Evolutionary conservation across 2,797 vertebrate species (phyloP).

Genomic region (Octomys mimax): DNA sequence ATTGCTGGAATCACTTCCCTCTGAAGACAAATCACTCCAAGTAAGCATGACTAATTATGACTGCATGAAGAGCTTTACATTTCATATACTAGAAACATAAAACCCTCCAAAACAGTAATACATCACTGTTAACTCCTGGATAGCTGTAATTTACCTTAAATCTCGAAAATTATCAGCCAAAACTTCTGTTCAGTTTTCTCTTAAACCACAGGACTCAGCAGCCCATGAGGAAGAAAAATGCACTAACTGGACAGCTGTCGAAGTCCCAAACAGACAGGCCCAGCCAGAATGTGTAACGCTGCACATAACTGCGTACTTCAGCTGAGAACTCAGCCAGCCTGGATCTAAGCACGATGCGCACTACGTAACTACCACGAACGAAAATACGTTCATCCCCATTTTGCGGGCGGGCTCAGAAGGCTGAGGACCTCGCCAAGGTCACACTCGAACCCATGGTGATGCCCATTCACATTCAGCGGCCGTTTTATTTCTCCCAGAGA

Average conservation of each 20-base stretch:
- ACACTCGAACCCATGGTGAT: not conserved
- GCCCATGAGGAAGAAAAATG: not conserved
- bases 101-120: not conserved
- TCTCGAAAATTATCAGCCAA: constrained; percentile 13
- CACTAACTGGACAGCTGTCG: not conserved
- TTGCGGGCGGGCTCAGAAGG: not conserved
- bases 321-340: not conserved
- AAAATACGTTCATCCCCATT: constrained; percentile 15
- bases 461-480: not conserved
- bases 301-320: not conserved
- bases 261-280: not conserved
- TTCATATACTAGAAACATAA: not conserved
- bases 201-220: not conserved
- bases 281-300: not conserved
- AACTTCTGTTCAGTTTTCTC: not conserved
- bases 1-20: not conserved
- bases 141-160: not conserved
- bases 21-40: constrained; percentile 27
- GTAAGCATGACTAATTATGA: not conserved
- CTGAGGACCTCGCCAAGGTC: constrained; percentile 52
- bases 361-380: constrained; percentile 54
- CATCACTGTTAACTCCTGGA: not conserved
- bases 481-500: not conserved
- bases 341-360: not conserved
- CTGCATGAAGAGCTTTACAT: not conserved